A percentile compares a stretch with the other conserved stretches of the same genome.
phyloP scores from a whole-genome alignment of 2,113 vertebrate species.

The Empidonax traillii region DNA sequence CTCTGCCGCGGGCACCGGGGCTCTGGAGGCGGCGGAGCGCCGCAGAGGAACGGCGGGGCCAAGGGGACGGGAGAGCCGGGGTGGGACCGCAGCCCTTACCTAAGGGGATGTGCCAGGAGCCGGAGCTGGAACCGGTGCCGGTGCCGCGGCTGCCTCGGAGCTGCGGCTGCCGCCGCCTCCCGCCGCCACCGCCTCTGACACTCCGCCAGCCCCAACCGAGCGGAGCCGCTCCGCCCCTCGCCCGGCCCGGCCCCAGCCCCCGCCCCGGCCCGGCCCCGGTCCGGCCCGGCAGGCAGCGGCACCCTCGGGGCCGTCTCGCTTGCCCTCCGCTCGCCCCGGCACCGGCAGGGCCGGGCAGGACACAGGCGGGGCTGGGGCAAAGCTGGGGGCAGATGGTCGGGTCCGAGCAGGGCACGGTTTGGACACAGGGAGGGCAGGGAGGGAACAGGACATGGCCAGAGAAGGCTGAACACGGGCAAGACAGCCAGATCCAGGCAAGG shows the following conservation, averaged over 20 bases:
- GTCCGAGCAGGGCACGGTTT: background rate
- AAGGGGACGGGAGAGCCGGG: background rate
- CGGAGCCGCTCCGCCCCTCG: background rate
- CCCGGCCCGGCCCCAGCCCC: background rate
- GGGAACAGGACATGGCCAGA: background rate
- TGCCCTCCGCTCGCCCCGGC: background rate
- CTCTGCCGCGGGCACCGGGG: background rate
- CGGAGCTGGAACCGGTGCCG: background rate
- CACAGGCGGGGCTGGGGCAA: background rate
- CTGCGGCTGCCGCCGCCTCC: background rate
- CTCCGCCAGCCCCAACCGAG: background rate
- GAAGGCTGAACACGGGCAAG: background rate
- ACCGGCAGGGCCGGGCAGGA: background rate
- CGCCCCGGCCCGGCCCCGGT: background rate
- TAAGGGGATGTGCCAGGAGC: background rate
- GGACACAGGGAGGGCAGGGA: background rate
- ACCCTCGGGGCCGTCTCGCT: background rate
- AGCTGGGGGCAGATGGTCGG: background rate
- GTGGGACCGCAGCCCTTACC: slow-evolving; percentile 16
- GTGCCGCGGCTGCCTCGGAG: background rate
- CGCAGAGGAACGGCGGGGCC: background rate
- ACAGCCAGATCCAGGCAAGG: background rate
- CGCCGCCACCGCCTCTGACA: background rate
- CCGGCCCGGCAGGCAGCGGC: background rate
- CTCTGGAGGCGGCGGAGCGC: background rate